Evolutionary conservation across 1,140 invertebrate species (phyloP).

Genomic region (Gryllus bimaculatus): DNA sequence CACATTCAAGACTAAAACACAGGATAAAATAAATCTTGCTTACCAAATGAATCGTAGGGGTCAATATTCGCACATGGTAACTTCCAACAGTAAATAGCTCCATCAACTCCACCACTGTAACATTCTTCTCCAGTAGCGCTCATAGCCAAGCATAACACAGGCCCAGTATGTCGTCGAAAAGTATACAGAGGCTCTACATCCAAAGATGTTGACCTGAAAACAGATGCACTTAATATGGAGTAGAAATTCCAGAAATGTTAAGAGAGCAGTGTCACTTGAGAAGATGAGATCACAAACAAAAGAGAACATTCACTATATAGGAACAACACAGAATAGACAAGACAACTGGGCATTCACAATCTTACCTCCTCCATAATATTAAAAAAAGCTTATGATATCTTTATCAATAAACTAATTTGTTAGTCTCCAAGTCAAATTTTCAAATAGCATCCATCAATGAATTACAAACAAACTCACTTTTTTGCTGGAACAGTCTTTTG

Average conservation of each 20-base stretch:
- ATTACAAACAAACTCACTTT: constrained; percentile 51
- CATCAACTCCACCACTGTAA: constrained; percentile 90
- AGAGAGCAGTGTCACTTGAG: no score
- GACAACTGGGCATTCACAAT: no score
- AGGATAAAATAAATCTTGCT: constrained; percentile 16
- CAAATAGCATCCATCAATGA: not conserved
- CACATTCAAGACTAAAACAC: no score
- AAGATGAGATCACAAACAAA: no score
- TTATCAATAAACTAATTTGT: not conserved
- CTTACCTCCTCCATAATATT: not conserved
- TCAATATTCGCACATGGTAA: constrained; percentile 90
- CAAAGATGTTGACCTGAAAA: constrained; percentile 63
- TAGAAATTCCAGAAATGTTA: not conserved
- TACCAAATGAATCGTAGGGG: constrained; percentile 91
- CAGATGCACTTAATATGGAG: not conserved
- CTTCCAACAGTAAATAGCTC: constrained; percentile 91
- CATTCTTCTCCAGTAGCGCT: constrained; percentile 83
- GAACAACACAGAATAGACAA: no score
- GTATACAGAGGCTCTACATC: constrained; percentile 98
- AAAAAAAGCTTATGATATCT: not conserved
- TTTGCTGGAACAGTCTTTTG: constrained; percentile 95
- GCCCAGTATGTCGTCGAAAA: constrained; percentile 86
- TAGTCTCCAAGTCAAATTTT: not conserved
- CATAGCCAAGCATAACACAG: constrained; percentile 90
- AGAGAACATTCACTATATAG: no score